These are phyloP conservation scores for Drosophila suzukii DNA, from an alignment of 1,140 invertebrate species.

Conservation along the genomic window DNA sequence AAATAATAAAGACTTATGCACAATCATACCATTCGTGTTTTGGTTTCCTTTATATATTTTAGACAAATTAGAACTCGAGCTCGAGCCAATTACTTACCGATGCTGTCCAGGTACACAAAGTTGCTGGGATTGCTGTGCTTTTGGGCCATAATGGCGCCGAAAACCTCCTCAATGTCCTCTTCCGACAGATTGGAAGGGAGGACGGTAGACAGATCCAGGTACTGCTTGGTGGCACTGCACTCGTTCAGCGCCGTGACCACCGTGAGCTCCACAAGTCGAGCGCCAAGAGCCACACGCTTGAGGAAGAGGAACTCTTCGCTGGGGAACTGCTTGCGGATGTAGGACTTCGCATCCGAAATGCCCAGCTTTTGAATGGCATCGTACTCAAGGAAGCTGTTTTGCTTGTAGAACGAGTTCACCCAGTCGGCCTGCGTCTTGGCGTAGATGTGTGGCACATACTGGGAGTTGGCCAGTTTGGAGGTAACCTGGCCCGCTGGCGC, in stretches of 20 bases:
- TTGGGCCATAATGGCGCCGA: conserved; percentile 88
- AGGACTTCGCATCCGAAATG: conserved; percentile 93
- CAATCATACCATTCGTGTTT: too few species aligned
- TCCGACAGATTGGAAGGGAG: conserved; percentile 92
- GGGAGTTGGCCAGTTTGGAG: conserved; percentile 90
- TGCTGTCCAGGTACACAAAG: conserved; percentile 85
- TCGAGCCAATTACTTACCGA: conserved; percentile 76
- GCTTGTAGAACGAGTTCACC: conserved; percentile 96
- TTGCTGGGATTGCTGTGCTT: conserved; percentile 84
- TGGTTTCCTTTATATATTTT: too few species aligned
- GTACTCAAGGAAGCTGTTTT: conserved; percentile 98
- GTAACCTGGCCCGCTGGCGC: conserved; percentile 91
- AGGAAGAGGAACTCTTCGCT: conserved; percentile 91
- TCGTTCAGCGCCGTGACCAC: conserved; percentile 92
- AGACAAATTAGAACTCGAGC: neutral
- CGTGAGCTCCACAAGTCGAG: conserved; percentile 74
- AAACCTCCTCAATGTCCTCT: conserved; percentile 90
- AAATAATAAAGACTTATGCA: too few species aligned
- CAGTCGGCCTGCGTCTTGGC: conserved; percentile 94
- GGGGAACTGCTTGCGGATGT: conserved; percentile 91
- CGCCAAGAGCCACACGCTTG: conserved; percentile 91
- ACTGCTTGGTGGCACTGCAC: conserved; percentile 89
- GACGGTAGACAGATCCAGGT: conserved; percentile 91
- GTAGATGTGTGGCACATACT: conserved; percentile 96
- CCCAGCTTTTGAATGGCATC: conserved; percentile 94